Conservation (phyloP, 1,140 invertebrate species). For the Bombus breviceps region DNA sequence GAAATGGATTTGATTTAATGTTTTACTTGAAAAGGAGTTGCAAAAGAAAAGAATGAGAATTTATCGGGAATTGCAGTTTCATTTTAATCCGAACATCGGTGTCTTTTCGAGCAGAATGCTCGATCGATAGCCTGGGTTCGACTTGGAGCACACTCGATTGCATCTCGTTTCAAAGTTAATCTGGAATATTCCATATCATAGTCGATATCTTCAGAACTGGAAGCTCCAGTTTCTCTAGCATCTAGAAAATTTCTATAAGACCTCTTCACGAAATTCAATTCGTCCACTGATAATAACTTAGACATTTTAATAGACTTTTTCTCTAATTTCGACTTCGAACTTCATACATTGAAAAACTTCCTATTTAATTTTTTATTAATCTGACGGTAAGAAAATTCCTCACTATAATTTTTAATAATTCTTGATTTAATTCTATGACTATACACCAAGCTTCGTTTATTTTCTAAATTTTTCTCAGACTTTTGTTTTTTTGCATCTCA, state of each 20-base stretch:
- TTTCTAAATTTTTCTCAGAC: no score
- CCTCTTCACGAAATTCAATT: neutral
- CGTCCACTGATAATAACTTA: no score
- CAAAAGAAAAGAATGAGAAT: neutral
- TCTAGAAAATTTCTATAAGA: neutral
- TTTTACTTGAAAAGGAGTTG: neutral
- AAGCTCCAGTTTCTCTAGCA: neutral
- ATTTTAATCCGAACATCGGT: conserved; percentile 25
- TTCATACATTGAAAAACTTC: no score
- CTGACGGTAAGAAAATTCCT: no score
- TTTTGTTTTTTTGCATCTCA: no score
- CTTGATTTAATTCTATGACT: no score
- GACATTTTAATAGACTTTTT: no score
- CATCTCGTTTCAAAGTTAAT: conserved; percentile 31
- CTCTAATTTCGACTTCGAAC: no score
- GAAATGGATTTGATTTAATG: neutral
- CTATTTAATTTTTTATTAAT: no score
- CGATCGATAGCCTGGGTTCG: conserved; percentile 8
- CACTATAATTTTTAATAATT: no score
- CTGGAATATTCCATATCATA: neutral
- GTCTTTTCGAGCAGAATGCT: conserved; percentile 2
- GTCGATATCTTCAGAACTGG: neutral
- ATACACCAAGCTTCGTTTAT: no score
- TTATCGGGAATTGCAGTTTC: conserved; percentile 6
- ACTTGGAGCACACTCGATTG: conserved; percentile 19